These are phyloP conservation scores for Apotomis turbidana DNA, from an alignment of 2,888 invertebrate species.

Conservation along the genomic window DNA sequence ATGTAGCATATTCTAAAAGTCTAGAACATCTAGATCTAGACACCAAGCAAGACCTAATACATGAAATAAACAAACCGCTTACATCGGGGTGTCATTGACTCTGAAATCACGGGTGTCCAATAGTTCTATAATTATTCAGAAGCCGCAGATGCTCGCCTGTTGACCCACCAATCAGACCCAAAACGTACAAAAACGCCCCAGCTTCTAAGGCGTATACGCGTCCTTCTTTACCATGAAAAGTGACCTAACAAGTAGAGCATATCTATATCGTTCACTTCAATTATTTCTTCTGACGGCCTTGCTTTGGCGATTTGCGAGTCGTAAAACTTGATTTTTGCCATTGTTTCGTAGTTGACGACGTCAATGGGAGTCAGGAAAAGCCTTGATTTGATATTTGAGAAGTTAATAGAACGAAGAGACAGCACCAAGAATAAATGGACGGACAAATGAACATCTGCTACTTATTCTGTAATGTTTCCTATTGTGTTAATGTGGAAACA, in stretches of 20 bases:
- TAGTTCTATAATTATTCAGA: conserved; percentile 71
- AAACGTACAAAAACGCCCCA: not conserved
- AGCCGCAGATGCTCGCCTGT: conserved; percentile 62
- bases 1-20: not conserved
- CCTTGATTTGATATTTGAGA: conserved; percentile 6
- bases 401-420: not conserved
- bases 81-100: conserved; percentile 65
- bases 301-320: conserved; percentile 51
- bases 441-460: too few relatives aligned
- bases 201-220: not conserved
- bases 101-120: conserved; percentile 75
- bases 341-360: conserved; percentile 33
- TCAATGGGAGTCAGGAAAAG: conserved; percentile 1
- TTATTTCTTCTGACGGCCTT: conserved; percentile 67
- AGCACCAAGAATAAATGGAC: too few relatives aligned
- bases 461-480: too few relatives aligned
- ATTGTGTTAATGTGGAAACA: too few relatives aligned
- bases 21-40: conserved; percentile 7
- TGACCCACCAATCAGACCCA: conserved; percentile 61
- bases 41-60: conserved; percentile 33
- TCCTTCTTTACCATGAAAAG: not conserved
- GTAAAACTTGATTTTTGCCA: conserved; percentile 51
- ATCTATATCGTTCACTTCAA: conserved; percentile 70
- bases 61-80: conserved; percentile 31
- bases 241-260: conserved; percentile 72